These are phyloP conservation scores for Lepus timidus DNA, from an alignment of 2,113 vertebrate species.

Conservation along the genomic window DNA sequence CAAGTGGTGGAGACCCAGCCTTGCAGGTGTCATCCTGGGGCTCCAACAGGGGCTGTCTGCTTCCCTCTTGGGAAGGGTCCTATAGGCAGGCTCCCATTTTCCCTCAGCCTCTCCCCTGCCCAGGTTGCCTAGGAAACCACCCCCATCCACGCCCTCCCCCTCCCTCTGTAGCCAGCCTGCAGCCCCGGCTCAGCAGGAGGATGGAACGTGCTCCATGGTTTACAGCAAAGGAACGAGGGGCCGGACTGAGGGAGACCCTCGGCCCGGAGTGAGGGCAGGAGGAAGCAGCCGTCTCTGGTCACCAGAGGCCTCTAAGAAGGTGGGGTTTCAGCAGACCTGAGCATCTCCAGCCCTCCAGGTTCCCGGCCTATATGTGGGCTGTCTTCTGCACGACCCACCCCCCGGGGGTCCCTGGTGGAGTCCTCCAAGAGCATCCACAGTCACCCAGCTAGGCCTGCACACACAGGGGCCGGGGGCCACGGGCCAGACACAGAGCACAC, in stretches of 20 bases:
- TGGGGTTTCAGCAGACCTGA: not conserved
- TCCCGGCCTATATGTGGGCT: not conserved
- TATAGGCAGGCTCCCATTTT: not conserved
- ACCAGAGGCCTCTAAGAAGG: not conserved
- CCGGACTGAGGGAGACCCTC: not conserved
- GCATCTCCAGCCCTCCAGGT: not conserved
- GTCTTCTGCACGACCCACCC: not conserved
- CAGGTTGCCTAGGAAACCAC: not conserved
- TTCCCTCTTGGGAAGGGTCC: not conserved
- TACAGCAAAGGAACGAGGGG: rapidly evolving
- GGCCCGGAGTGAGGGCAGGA: not conserved
- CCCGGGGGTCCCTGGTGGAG: not conserved
- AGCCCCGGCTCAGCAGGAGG: not conserved
- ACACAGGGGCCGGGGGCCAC: rapidly evolving
- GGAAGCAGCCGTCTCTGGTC: not conserved
- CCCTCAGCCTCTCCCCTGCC: not conserved
- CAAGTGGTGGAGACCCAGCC: not conserved
- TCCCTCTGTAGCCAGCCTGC: not conserved
- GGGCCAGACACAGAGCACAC: not conserved
- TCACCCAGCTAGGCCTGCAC: not conserved
- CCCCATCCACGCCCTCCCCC: rapidly evolving
- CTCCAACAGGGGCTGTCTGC: rapidly evolving
- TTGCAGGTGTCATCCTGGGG: not conserved
- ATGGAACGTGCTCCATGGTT: rapidly evolving
- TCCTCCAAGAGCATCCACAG: not conserved